Conservation (phyloP, 64 coral and sea anemone genomes). For the Acropora tenuis region DNA sequence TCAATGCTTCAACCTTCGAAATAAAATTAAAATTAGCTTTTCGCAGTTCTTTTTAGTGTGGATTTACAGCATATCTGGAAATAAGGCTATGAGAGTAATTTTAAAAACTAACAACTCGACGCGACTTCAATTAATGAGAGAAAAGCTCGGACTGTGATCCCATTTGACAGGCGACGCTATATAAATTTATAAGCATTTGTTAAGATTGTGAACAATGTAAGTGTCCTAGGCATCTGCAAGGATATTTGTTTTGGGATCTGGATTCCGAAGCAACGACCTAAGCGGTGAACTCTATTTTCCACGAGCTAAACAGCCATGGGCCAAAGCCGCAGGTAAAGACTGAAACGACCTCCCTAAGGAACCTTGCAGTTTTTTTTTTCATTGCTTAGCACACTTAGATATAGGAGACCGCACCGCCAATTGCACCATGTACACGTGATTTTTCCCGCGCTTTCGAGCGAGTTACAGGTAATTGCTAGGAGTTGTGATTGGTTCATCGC, state of each 20-base stretch:
- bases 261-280: background rate
- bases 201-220: background rate
- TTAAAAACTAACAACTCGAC: slow-evolving; percentile 1
- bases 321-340: slow-evolving; percentile 1
- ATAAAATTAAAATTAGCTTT: slow-evolving; percentile 4
- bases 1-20: slow-evolving; percentile 2
- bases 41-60: slow-evolving; percentile 12
- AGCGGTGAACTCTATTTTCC: background rate
- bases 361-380: background rate
- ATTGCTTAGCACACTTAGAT: too few species aligned
- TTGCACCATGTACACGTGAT: too few species aligned
- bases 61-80: slow-evolving; percentile 14
- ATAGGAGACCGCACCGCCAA: too few species aligned
- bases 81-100: slow-evolving; percentile 10
- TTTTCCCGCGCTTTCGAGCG: too few species aligned
- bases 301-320: background rate
- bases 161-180: background rate
- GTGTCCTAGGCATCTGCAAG: slow-evolving; percentile 2
- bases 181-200: background rate
- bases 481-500: too few species aligned
- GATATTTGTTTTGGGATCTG: background rate
- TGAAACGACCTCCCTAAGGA: background rate
- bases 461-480: too few species aligned
- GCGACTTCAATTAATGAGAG: background rate
- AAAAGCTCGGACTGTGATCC: slow-evolving; percentile 13